Base-by-base conservation (phyloP, 2,888 invertebrate species). In the Hoplodrina blanda region DNA sequence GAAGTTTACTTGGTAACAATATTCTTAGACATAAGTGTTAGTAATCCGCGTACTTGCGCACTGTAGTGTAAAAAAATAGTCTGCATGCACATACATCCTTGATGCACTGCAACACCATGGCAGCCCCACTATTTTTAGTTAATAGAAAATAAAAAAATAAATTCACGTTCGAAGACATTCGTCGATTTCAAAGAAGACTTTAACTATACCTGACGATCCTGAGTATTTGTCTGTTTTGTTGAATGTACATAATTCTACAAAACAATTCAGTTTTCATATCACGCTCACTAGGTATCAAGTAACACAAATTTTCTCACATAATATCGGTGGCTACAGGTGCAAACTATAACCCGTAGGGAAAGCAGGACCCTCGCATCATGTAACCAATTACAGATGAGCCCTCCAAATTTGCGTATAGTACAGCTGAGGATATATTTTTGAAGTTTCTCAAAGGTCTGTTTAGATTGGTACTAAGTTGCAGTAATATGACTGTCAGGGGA, bases 291-390 rank as follows among this genome's bases (percentile, higher is more conserved):
- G 41, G 41, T 41, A 88, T 89, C 89, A 87, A 91, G 90, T 91
- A 89, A 89, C 89, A 90, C 90, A 89, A 91, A 94, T 92, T 92
- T 92, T 93, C 91, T 91, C 93, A 92, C 92, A 92, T 92, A 93
- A 93, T 94, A 94, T 91, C 91, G 85, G 89, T 81, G 92, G 90
- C 88, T 93, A 93, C 94, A 94, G 94, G 94, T 94, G 94, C 93
- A 93, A 93, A 93, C 94, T 94, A 94, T 92, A 88, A 88, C 90
- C 90, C 90, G 88, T 84, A 90, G 93, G 91, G 90, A 89, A 86
- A 88, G 86, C 86, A 89, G 89, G 90, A 89, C 91, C 91, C 91
- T 91, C 89, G 89, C 92, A 92, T 91, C 90, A 88, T 90, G 87
- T 88, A 88, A 84, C 93, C 93, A 92, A 83, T 81, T 71, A 76